phyloP scores from a whole-genome alignment of 92 coral and sea anemone genomes.

The Meandrina meandrites region DNA sequence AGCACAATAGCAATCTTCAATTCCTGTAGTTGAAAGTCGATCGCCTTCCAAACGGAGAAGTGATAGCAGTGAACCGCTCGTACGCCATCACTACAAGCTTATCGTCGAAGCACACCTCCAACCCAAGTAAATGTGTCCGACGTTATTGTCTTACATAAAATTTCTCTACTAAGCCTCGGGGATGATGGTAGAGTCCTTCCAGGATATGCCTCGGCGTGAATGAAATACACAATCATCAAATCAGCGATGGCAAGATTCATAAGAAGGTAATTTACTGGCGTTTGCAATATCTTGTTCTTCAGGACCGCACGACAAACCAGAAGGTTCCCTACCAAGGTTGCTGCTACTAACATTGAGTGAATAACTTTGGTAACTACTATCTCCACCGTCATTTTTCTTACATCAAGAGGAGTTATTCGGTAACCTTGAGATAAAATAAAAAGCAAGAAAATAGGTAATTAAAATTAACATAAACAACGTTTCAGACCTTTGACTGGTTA shows the following conservation, averaged over 20 bases:
- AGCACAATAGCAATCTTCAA: background rate
- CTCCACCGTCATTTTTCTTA: background rate
- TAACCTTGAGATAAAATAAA: no score
- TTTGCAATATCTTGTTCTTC: background rate
- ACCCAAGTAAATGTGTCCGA: constrained; percentile 40
- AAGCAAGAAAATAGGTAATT: no score
- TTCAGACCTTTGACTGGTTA: no score
- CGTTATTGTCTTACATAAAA: constrained; percentile 42
- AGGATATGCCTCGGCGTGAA: constrained; percentile 33
- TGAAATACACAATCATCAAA: constrained; percentile 20
- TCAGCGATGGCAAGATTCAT: constrained; percentile 43
- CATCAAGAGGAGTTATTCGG: no score
- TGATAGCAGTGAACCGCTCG: constrained; percentile 39
- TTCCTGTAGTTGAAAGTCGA: background rate
- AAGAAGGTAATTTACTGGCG: constrained; percentile 29
- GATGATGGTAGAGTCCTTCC: constrained; percentile 31
- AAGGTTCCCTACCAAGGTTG: constrained; percentile 2
- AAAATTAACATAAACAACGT: no score
- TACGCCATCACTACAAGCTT: constrained; percentile 28
- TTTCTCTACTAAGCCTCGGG: constrained; percentile 16
- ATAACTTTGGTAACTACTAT: background rate
- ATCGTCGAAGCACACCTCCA: constrained; percentile 38
- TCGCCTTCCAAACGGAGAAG: background rate
- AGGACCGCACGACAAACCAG: constrained; percentile 24
- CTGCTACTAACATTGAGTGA: background rate